These are phyloP conservation scores for Morone saxatilis DNA, from an alignment of 2,113 vertebrate species.

Conservation along the genomic window DNA sequence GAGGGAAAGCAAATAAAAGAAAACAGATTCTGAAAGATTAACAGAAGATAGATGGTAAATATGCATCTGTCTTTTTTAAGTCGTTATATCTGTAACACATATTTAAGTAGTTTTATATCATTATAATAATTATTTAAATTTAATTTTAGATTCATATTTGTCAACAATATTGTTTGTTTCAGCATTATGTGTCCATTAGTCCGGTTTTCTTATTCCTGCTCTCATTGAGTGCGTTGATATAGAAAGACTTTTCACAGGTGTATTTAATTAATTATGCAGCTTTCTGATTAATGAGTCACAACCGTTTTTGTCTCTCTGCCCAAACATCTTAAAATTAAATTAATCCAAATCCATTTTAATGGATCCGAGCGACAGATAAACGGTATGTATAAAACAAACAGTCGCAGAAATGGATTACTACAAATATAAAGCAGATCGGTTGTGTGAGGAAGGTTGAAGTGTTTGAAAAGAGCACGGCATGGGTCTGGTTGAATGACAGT, in stretches of 20 bases:
- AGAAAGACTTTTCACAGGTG: neutral
- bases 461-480: slow-evolving; percentile 10
- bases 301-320: neutral
- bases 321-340: neutral
- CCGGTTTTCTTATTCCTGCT: neutral
- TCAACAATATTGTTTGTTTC: neutral
- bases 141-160: neutral
- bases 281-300: slow-evolving; percentile 25
- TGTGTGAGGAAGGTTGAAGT: slow-evolving; percentile 3
- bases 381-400: neutral
- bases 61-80: neutral
- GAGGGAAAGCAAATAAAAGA: slow-evolving; percentile 1
- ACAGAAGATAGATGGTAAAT: slow-evolving; percentile 28
- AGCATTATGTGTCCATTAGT: neutral
- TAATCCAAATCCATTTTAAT: neutral
- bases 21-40: neutral
- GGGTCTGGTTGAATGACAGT: slow-evolving; percentile 9
- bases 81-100: neutral
- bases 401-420: neutral
- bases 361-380: neutral
- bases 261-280: slow-evolving; percentile 27
- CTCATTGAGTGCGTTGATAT: neutral
- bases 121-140: neutral
- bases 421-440: neutral
- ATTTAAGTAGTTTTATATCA: neutral